Evolutionary conservation across 2,888 invertebrate species (phyloP).

Genomic region (Archips xylosteana): DNA sequence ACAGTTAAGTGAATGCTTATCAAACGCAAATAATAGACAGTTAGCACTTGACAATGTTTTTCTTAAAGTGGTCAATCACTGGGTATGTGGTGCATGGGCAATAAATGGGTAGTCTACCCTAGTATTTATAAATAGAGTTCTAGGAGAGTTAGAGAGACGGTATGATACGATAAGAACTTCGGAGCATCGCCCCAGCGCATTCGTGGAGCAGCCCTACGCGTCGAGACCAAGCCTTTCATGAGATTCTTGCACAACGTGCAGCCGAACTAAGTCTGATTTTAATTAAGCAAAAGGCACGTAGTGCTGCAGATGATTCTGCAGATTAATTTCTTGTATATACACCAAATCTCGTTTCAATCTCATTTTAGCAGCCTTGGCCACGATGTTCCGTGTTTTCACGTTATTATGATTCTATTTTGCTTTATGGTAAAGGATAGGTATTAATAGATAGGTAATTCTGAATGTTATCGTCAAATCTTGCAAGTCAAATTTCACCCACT

Average conservation of each 20-base stretch:
- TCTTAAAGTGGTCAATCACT: no score
- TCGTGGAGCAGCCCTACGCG: conserved; percentile 49
- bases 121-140: no score
- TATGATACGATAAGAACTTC: no score
- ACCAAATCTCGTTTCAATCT: background rate
- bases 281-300: conserved; percentile 63
- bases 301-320: conserved; percentile 31
- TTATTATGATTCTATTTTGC: background rate
- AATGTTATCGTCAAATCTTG: no score
- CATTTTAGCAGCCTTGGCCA: background rate
- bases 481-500: no score
- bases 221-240: conserved; percentile 46
- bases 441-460: no score
- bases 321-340: conserved; percentile 5
- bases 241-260: conserved; percentile 49
- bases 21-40: no score
- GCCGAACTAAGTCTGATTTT: conserved; percentile 58
- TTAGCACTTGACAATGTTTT: no score
- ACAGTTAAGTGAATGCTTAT: no score
- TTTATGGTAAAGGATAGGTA: background rate
- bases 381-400: background rate
- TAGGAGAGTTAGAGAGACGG: no score
- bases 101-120: no score
- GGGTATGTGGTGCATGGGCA: no score
- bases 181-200: background rate